Base-by-base conservation (phyloP, 2,888 invertebrate species). In the Cistogaster globosa region DNA sequence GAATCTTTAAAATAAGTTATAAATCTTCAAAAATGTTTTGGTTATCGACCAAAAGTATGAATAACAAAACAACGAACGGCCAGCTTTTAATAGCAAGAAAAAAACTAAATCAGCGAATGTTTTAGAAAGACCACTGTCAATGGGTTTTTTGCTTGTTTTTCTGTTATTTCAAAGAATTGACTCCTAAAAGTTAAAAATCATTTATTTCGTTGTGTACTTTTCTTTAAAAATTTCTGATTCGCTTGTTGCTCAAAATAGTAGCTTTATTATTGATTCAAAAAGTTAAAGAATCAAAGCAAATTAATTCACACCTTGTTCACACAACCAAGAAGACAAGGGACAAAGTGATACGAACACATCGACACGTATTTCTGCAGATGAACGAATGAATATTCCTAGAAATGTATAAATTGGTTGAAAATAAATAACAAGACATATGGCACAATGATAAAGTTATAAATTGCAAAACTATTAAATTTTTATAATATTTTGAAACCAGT, bases 231-330 rank as follows among this genome's bases (percentile, higher is more conserved):
- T 32, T 32, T 32, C 0, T 51, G 0, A 48, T 55, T 26, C 26
- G 26, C 26, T 45, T 22, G 22, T 42, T 48, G 42, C 48, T 32
- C 32, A 32, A 48, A 57, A 55, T 26, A 16, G 38, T n/a, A 67
- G 45, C 57, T 51, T 68, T 42, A 26, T 1, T 26, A 60, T 69
- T 32, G 58, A 71, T 82, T 69, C 65, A 71, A 85, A 75, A 82
- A 82, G 72, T 69, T 74, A 85, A 65, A 82, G 85, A 85, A 82
- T 79, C 82, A 71, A 85, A 91, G 91, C 91, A 91, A 91, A 91
- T 91, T 91, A 90, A 90, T 91, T 91, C 91, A 90, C 91, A 91
- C 91, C 91, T 91, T 90, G 88, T 74, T 77, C 51, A 12, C 57
- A 74, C 32, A 42, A 2, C 12, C 38, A 72, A 22, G 42, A 1